A percentile compares a stretch with the other conserved stretches of the same genome.
Evolutionary conservation across 1,140 invertebrate species (phyloP).

Genomic region (Ostrea edulis): DNA sequence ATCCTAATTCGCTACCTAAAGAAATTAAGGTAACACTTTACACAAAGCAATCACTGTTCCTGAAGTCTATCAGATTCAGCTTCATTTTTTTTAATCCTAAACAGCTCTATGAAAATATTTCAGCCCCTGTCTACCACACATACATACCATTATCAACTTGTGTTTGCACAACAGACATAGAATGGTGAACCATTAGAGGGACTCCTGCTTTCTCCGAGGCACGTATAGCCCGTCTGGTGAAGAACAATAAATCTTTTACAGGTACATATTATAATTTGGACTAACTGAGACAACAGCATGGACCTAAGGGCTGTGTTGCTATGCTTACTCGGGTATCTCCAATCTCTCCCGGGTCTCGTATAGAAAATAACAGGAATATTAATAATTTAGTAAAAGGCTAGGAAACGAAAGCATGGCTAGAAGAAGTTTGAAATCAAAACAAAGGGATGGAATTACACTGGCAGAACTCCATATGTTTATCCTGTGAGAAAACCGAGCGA

Average conservation of each 20-base stretch:
- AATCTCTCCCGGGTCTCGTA: no score
- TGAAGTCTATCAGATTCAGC: neutral
- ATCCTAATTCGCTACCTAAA: conserved; percentile 55
- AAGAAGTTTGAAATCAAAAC: no score
- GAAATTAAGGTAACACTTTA: neutral
- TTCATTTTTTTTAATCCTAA: no score
- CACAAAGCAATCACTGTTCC: neutral
- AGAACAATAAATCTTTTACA: neutral
- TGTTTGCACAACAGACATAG: conserved; percentile 67
- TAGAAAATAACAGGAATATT: no score
- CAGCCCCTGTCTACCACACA: neutral
- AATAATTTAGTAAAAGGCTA: no score
- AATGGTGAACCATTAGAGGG: conserved; percentile 74
- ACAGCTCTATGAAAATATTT: no score
- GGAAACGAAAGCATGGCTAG: no score
- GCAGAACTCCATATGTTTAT: no score
- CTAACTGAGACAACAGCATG: neutral
- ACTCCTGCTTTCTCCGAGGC: conserved; percentile 61
- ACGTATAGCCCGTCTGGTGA: conserved; percentile 67
- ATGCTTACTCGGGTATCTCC: no score
- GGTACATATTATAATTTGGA: neutral
- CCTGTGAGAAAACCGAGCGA: no score
- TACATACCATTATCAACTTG: conserved; percentile 44
- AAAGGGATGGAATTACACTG: no score
- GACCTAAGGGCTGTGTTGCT: no score